These are phyloP conservation scores for Reticulitermes speratus DNA, from an alignment of 1,140 invertebrate genomes.

Conservation along the genomic window DNA sequence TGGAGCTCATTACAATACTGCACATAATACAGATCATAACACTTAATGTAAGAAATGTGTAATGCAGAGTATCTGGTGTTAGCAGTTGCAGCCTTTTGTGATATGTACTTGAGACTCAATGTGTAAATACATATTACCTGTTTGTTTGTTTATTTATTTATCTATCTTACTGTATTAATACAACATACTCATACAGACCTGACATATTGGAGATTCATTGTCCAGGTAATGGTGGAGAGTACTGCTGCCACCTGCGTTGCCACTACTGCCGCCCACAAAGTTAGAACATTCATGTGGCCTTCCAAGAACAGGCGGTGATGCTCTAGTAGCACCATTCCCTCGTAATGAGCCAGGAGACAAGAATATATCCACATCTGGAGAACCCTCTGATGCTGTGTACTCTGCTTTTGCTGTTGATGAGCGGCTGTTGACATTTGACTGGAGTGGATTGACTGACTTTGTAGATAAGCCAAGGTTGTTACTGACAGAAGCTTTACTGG, in stretches of 20 bases:
- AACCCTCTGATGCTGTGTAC: background rate
- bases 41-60: no score
- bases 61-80: no score
- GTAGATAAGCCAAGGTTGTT: background rate
- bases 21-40: no score
- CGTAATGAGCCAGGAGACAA: background rate
- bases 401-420: background rate
- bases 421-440: no score
- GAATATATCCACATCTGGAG: background rate
- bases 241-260: background rate
- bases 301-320: background rate
- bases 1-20: no score
- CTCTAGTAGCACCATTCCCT: background rate
- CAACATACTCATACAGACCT: background rate
- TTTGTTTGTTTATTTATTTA: no score
- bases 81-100: no score
- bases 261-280: background rate
- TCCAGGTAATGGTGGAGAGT: background rate
- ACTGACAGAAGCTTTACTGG: background rate
- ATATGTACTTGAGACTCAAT: no score
- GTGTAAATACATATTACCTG: no score
- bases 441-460: no score
- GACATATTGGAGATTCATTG: background rate
- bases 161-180: no score
- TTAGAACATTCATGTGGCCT: conserved; percentile 19